phyloP scores from a whole-genome alignment of 2,113 vertebrate genomes.

The Edolisoma coerulescens region DNA sequence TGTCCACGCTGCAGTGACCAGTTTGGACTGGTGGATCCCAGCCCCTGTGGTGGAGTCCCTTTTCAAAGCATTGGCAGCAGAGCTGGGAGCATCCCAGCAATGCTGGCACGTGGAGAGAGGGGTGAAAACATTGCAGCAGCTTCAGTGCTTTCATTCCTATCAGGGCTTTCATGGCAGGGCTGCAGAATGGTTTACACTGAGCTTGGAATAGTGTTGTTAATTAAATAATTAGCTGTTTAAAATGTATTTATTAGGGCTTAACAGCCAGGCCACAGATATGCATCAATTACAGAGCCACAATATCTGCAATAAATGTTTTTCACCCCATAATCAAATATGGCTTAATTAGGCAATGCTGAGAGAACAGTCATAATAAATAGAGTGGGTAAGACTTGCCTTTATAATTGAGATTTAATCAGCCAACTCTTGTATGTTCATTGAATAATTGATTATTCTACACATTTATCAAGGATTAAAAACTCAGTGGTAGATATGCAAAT shows the following conservation, averaged over 20 bases:
- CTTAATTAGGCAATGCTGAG: constrained; percentile 59
- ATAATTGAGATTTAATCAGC: constrained; percentile 68
- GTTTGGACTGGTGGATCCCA: neutral
- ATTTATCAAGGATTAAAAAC: constrained; percentile 66
- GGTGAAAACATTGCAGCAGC: neutral
- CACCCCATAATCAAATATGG: constrained; percentile 53
- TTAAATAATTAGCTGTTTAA: constrained; percentile 60
- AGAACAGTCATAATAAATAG: constrained; percentile 60
- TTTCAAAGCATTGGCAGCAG: neutral
- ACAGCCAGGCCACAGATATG: constrained; percentile 40
- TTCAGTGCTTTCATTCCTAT: neutral
- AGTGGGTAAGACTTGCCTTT: constrained; percentile 38
- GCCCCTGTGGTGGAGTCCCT: neutral
- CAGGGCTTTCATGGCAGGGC: neutral
- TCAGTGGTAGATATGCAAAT: constrained; percentile 54
- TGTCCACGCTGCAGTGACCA: accelerated
- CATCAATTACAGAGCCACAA: constrained; percentile 57
- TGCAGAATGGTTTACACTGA: neutral
- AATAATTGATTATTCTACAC: constrained; percentile 63
- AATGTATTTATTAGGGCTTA: constrained; percentile 60
- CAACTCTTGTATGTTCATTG: constrained; percentile 42
- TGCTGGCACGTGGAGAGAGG: accelerated
- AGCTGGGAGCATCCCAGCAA: neutral
- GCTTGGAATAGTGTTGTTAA: constrained; percentile 16
- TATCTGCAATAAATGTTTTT: constrained; percentile 62